Percentiles rank a stretch among this genome's conserved stretches.
phyloP scores from a whole-genome alignment of 1,140 invertebrate genomes.

The Aphis craccivora region DNA sequence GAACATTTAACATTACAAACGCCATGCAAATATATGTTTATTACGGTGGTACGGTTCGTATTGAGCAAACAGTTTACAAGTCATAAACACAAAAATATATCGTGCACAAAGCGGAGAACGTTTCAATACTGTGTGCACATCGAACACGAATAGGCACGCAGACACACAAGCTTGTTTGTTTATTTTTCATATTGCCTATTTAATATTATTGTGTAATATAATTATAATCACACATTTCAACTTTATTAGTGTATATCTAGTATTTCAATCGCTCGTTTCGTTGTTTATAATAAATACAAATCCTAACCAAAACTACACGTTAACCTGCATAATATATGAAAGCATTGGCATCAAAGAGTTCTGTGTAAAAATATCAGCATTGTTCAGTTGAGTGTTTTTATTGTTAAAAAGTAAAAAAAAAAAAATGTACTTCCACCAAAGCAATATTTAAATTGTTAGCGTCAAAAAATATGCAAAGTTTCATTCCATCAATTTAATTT shows the following conservation, averaged over 20 bases:
- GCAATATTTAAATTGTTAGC: no score
- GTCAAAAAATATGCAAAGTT: no score
- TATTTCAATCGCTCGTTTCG: neutral
- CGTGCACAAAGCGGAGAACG: neutral
- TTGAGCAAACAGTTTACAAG: slow-evolving; percentile 14
- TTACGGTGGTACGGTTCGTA: neutral
- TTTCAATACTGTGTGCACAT: neutral
- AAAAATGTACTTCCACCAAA: no score
- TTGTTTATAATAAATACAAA: neutral
- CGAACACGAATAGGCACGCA: neutral
- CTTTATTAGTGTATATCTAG: neutral
- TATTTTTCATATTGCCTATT: neutral
- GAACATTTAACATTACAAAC: neutral
- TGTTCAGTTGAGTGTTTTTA: no score
- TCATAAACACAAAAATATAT: slow-evolving; percentile 18
- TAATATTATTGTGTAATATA: neutral
- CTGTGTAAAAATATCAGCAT: no score
- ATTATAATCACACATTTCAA: neutral
- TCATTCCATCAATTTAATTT: no score
- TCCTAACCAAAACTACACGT: neutral
- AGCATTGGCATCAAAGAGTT: neutral
- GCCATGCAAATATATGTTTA: neutral
- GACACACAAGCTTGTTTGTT: neutral
- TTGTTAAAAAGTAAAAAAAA: no score
- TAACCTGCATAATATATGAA: neutral